phyloP scores from a whole-genome alignment of 2,888 invertebrate species.

The Bursaphelenchus okinawaensis region DNA sequence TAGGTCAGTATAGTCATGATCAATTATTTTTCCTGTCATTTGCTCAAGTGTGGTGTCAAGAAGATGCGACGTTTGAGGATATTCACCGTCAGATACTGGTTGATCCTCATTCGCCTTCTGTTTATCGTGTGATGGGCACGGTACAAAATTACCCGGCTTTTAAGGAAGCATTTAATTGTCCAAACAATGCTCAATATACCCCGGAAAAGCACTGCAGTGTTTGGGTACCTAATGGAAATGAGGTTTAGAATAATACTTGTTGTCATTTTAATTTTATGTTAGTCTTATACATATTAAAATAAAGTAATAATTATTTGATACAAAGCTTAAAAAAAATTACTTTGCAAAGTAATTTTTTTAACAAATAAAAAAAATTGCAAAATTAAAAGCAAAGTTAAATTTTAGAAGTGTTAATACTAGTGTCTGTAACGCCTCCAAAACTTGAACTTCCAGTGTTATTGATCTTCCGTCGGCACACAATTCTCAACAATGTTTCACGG shows the following conservation, averaged over 20 bases:
- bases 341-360: too few relatives aligned
- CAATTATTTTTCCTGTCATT: constrained; percentile 52
- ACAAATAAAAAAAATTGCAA: too few relatives aligned
- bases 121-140: constrained; percentile 42
- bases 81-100: constrained; percentile 23
- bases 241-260: background rate
- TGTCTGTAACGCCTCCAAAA: too few relatives aligned
- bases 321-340: too few relatives aligned
- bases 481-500: too few relatives aligned
- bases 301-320: too few relatives aligned
- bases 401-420: too few relatives aligned
- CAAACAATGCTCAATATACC: constrained; percentile 31
- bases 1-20: constrained; percentile 42
- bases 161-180: constrained; percentile 47
- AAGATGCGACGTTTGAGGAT: constrained; percentile 13
- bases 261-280: too few relatives aligned
- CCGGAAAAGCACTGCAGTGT: constrained; percentile 38
- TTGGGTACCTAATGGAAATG: constrained; percentile 32
- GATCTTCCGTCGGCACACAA: too few relatives aligned
- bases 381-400: too few relatives aligned
- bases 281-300: too few relatives aligned
- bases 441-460: too few relatives aligned
- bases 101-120: constrained; percentile 47
- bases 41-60: constrained; percentile 39
- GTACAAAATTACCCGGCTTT: constrained; percentile 51